These are phyloP conservation scores for Heliconius sara DNA, from an alignment of 2,888 invertebrate species.

Conservation along the genomic window DNA sequence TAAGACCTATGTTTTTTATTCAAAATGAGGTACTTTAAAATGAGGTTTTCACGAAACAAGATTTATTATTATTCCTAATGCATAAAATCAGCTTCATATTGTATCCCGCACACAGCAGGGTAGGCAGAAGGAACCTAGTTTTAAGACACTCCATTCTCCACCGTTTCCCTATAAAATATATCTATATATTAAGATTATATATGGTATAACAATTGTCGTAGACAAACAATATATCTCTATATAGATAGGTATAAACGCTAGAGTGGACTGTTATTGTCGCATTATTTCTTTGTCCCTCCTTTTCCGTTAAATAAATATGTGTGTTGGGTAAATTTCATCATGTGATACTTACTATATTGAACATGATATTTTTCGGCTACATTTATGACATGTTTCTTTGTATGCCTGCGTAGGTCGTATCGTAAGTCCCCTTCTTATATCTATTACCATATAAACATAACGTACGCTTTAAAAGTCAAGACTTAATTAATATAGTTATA, in stretches of 20 bases:
- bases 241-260: neutral
- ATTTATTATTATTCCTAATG: too few species aligned
- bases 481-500: too few species aligned
- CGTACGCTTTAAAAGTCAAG: too few species aligned
- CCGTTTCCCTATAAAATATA: too few species aligned
- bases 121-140: too few species aligned
- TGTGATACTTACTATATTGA: neutral
- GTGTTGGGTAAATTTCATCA: conserved; percentile 30
- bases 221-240: neutral
- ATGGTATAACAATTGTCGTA: neutral
- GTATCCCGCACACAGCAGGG: too few species aligned
- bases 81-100: neutral
- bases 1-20: too few species aligned
- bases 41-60: neutral
- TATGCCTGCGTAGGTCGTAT: neutral
- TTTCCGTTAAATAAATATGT: conserved; percentile 31
- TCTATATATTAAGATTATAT: neutral
- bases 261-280: neutral
- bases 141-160: too few species aligned
- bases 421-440: neutral
- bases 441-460: neutral
- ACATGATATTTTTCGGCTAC: conserved; percentile 25
- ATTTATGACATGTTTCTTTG: conserved; percentile 9
- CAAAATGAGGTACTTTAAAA: neutral
- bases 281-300: conserved; percentile 5